Conservation (phyloP, 2,888 invertebrate species). For the Tachystola acroxantha region DNA sequence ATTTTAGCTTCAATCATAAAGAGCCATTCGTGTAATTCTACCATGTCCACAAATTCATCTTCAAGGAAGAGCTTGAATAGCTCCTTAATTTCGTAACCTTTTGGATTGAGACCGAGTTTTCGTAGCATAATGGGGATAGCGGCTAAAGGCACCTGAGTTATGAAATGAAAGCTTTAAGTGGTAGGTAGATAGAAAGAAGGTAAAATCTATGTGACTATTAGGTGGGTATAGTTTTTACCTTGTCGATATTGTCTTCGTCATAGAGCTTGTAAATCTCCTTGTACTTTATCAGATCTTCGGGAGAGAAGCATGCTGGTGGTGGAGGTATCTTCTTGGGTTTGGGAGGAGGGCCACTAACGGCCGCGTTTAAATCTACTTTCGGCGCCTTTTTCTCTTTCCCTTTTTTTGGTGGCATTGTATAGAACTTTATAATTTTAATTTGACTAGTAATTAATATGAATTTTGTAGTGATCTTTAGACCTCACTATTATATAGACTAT, state of each 20-base stretch:
- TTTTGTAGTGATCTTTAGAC: too few relatives aligned
- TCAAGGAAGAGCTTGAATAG: constrained; percentile 51
- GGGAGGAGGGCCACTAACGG: constrained; percentile 31
- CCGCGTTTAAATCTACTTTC: constrained; percentile 12
- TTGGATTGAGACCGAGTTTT: constrained; percentile 64
- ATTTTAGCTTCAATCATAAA: constrained; percentile 69
- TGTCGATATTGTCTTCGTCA: constrained; percentile 61
- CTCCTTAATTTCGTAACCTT: constrained; percentile 45
- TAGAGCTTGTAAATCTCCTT: constrained; percentile 53
- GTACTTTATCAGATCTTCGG: constrained; percentile 48
- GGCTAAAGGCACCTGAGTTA: constrained; percentile 41
- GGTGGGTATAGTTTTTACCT: too few relatives aligned
- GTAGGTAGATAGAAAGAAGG: too few relatives aligned
- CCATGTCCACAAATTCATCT: constrained; percentile 61
- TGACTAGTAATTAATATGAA: background rate
- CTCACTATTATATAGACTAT: too few relatives aligned
- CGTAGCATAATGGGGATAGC: constrained; percentile 56
- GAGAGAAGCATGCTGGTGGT: constrained; percentile 56
- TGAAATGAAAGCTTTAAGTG: background rate
- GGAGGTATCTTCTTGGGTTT: constrained; percentile 61
- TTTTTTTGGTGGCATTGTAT: constrained; percentile 6
- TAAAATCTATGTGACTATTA: too few relatives aligned
- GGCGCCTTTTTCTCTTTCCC: background rate
- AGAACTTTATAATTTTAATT: background rate
- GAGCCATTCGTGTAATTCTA: constrained; percentile 58